Evolutionary conservation across 2,888 invertebrate species (phyloP).

Genomic region (Microctonus brassicae): DNA sequence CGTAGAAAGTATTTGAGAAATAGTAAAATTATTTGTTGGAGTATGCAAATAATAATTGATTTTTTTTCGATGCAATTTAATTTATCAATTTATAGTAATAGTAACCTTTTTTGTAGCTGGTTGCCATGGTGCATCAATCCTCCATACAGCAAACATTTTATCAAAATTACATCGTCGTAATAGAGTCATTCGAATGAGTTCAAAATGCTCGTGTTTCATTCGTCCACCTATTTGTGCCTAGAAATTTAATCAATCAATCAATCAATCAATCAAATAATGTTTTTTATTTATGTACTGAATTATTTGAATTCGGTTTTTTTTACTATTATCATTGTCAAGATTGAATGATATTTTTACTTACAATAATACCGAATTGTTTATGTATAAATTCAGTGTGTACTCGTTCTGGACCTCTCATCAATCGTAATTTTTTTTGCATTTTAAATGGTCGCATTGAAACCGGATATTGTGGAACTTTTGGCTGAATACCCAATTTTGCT

Average conservation of each 20-base stretch:
- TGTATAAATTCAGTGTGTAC: constrained; percentile 88
- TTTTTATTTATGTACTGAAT: not conserved
- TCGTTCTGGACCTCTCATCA: constrained; percentile 92
- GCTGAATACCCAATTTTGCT: constrained; percentile 78
- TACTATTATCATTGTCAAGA: not conserved
- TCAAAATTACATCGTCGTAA: constrained; percentile 78
- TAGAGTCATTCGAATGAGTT: constrained; percentile 86
- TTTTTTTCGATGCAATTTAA: not conserved
- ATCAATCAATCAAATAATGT: constrained; percentile 6
- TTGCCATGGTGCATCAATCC: constrained; percentile 96
- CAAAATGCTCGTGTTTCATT: constrained; percentile 84
- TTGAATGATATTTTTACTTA: constrained; percentile 69
- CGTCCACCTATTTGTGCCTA: constrained; percentile 89
- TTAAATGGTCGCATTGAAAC: constrained; percentile 80
- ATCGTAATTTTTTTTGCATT: constrained; percentile 85
- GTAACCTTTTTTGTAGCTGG: constrained; percentile 85
- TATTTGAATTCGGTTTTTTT: not conserved
- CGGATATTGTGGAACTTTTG: constrained; percentile 81
- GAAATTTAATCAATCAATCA: constrained; percentile 19
- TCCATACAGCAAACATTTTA: constrained; percentile 94
- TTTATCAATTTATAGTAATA: not conserved
- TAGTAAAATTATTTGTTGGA: not conserved
- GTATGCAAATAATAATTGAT: not conserved
- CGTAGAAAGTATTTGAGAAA: too few species aligned
- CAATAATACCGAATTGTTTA: constrained; percentile 94